These are phyloP conservation scores for Scolopax rusticola DNA, from an alignment of 2,797 vertebrate species.

Conservation along the genomic window DNA sequence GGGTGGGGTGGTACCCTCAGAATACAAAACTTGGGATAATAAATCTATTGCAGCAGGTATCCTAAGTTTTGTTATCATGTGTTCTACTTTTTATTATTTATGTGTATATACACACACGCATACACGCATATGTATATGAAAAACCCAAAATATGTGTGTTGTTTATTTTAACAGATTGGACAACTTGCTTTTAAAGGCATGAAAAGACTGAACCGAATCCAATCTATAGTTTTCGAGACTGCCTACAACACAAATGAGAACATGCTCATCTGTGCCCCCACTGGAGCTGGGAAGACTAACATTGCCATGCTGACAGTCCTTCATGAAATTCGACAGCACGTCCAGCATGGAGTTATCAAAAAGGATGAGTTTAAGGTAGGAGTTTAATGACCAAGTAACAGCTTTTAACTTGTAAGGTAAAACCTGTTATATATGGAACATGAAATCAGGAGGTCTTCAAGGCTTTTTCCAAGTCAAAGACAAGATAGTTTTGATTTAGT, in stretches of 20 bases:
- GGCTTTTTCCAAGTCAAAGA: slow-evolving; percentile 44
- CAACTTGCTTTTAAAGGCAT: slow-evolving; percentile 96
- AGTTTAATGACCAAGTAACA: slow-evolving; percentile 28
- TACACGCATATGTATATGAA: neutral
- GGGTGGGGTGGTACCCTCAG: neutral
- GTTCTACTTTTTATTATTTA: neutral
- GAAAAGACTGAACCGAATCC: slow-evolving; percentile 94
- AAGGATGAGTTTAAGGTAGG: slow-evolving; percentile 98
- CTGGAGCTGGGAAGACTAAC: slow-evolving; percentile 98
- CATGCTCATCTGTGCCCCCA: slow-evolving; percentile 96
- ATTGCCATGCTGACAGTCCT: slow-evolving; percentile 97
- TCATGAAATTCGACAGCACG: slow-evolving; percentile 95
- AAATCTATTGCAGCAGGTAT: neutral
- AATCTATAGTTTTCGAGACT: slow-evolving; percentile 97
- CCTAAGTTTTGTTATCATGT: neutral
- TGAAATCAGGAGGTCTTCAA: slow-evolving; percentile 64
- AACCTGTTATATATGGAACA: neutral
- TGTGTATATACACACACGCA: fast-evolving
- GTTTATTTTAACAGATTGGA: slow-evolving; percentile 84
- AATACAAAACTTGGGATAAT: neutral
- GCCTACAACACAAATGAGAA: slow-evolving; percentile 99
- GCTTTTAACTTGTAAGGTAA: slow-evolving; percentile 42
- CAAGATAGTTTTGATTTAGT: slow-evolving; percentile 64
- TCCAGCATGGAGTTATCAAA: slow-evolving; percentile 93
- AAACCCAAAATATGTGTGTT: neutral